Percentiles rank a stretch among this genome's conserved stretches.
Conservation (phyloP, 2,888 invertebrate genomes). For the Tineola bisselliella region DNA sequence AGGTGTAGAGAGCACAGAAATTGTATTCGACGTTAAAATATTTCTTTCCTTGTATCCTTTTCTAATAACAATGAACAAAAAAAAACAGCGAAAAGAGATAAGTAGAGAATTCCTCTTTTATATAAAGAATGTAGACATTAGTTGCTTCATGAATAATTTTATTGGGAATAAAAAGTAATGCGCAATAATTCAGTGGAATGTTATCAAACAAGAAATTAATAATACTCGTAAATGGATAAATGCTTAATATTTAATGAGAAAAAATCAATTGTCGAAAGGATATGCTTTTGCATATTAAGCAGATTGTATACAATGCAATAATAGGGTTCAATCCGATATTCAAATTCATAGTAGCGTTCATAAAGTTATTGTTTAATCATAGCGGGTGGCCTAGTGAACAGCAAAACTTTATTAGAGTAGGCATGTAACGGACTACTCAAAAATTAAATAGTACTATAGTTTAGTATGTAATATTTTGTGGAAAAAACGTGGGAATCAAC, state of each 20-base stretch:
- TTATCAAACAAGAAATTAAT: neutral
- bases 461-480: neutral
- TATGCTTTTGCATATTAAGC: neutral
- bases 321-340: neutral
- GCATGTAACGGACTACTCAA: too few relatives aligned
- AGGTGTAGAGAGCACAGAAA: neutral
- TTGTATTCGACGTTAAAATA: neutral
- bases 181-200: too few relatives aligned
- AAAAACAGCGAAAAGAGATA: neutral
- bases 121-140: neutral
- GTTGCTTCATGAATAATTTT: too few relatives aligned
- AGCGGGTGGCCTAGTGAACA: neutral
- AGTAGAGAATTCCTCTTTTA: neutral
- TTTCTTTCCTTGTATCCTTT: neutral
- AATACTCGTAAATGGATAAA: neutral
- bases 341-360: neutral
- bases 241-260: neutral
- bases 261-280: neutral
- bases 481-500: neutral
- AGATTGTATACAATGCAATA: neutral
- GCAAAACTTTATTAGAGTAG: too few relatives aligned
- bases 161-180: too few relatives aligned
- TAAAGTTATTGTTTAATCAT: neutral
- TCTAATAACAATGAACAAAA: neutral
- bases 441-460: neutral